Evolutionary conservation across 1,140 invertebrate genomes (phyloP).

Genomic region (Diabrotica virgifera): DNA sequence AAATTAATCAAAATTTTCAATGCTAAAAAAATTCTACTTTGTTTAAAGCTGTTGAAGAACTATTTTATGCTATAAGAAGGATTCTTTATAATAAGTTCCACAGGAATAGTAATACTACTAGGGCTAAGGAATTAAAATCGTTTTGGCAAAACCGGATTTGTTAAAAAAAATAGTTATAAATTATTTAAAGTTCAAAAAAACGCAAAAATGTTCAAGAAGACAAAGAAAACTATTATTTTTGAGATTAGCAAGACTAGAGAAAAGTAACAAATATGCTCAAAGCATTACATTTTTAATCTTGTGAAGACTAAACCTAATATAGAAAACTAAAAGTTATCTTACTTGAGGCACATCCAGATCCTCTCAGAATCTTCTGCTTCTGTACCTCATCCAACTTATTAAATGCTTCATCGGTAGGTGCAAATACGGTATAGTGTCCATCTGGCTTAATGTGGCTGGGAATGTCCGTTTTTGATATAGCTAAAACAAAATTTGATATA

Average conservation of each 20-base stretch:
- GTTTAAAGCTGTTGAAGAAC: too few relatives aligned
- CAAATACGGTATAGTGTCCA: conserved; percentile 61
- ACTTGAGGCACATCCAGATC: conserved; percentile 53
- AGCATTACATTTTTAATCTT: background rate
- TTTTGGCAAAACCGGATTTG: background rate
- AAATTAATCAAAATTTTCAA: conserved; percentile 6
- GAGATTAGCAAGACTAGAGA: background rate
- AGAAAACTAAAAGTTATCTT: conserved; percentile 34
- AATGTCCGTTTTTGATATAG: conserved; percentile 54
- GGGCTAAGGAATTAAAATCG: too few relatives aligned
- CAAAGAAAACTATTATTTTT: too few relatives aligned
- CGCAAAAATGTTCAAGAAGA: too few relatives aligned
- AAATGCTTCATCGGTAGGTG: conserved; percentile 65
- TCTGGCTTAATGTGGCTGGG: conserved; percentile 51
- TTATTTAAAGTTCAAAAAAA: too few relatives aligned
- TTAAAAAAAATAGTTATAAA: background rate
- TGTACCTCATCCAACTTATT: conserved; percentile 50
- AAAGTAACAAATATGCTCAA: background rate
- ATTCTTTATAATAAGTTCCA: too few relatives aligned
- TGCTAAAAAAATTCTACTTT: too few relatives aligned
- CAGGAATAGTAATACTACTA: too few relatives aligned
- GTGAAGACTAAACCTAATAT: background rate
- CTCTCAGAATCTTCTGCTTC: conserved; percentile 48
- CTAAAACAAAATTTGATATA: conserved; percentile 24
- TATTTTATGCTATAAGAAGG: too few relatives aligned